These are phyloP conservation scores for Haliclystus octoradiatus DNA, from an alignment of 30 jellyfish, hydroid and myxozoan genomes.

Conservation along the genomic window DNA sequence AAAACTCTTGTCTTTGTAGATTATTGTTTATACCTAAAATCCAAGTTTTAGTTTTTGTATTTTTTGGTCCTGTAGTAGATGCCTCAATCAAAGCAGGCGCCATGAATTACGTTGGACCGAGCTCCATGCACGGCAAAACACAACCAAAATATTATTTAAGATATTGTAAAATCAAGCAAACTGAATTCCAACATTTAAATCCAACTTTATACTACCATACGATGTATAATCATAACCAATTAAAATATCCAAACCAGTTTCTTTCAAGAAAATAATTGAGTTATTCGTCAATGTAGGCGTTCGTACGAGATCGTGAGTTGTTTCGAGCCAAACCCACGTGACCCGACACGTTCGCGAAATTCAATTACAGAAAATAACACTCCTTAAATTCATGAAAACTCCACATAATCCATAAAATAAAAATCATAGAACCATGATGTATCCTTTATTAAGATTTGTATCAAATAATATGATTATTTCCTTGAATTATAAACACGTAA, in stretches of 20 bases:
- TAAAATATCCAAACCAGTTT: no score
- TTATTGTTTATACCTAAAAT: neutral
- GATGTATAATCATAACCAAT: no score
- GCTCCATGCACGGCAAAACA: slow-evolving; percentile 74
- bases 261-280: no score
- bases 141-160: neutral
- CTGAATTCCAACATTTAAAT: neutral
- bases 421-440: neutral
- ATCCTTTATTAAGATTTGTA: neutral
- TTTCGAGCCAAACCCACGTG: neutral
- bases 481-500: neutral
- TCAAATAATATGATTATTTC: no score
- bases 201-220: no score
- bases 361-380: neutral
- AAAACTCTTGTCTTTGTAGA: no score
- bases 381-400: neutral
- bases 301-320: neutral
- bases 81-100: slow-evolving; percentile 95
- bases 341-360: slow-evolving; percentile 1
- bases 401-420: neutral
- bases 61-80: slow-evolving; percentile 62
- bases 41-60: slow-evolving; percentile 14
- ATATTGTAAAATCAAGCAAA: neutral
- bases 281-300: neutral
- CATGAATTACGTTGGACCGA: slow-evolving; percentile 64